Percentiles rank a stretch among this genome's conserved stretches.
Conservation (phyloP, 1,140 invertebrate species). For the Drosophila santomea region DNA sequence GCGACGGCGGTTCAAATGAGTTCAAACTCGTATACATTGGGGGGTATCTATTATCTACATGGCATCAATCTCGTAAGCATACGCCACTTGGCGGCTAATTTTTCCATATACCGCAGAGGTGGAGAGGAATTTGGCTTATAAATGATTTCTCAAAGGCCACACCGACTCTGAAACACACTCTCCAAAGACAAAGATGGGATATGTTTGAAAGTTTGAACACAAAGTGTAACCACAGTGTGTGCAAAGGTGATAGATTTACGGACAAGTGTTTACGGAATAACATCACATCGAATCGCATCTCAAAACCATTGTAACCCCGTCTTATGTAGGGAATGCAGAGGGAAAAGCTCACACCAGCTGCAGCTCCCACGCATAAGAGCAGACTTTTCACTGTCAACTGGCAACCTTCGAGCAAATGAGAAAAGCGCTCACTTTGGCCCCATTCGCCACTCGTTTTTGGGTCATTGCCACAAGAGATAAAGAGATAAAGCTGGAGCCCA, state of each 20-base stretch:
- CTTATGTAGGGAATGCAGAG: neutral
- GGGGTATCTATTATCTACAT: neutral
- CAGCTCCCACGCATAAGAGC: neutral
- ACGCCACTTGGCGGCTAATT: conserved; percentile 27
- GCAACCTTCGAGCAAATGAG: conserved; percentile 57
- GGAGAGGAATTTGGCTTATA: neutral
- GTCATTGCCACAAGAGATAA: conserved; percentile 49
- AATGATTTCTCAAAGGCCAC: neutral
- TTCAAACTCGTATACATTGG: conserved; percentile 27
- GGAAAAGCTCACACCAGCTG: neutral
- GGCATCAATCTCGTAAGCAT: conserved; percentile 25
- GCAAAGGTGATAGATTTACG: no score
- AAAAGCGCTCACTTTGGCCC: conserved; percentile 28
- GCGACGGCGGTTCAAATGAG: conserved; percentile 39
- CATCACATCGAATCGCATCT: no score
- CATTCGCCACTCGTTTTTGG: conserved; percentile 41
- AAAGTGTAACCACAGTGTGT: no score
- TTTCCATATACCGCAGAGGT: conserved; percentile 2
- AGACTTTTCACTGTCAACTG: conserved; percentile 35
- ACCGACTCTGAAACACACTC: conserved; percentile 6
- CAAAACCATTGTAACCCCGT: neutral
- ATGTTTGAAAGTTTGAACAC: no score
- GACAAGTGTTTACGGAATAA: no score
- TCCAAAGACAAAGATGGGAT: neutral
- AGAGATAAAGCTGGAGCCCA: conserved; percentile 3